Evolutionary conservation across 2,888 invertebrate species (phyloP).

Genomic region (Drosophila aldrichi): DNA sequence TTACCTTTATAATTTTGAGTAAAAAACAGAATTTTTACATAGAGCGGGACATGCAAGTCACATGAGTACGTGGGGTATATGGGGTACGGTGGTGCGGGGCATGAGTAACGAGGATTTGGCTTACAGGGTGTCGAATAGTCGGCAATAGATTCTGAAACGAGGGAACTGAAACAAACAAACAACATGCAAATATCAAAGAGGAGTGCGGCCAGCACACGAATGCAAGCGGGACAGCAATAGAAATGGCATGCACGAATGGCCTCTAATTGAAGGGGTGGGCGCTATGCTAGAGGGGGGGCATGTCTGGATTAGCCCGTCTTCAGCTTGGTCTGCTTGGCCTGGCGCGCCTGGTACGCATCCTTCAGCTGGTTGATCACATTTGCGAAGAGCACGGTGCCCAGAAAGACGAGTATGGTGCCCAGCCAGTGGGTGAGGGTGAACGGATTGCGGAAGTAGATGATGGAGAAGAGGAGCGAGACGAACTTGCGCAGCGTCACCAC

Average conservation of each 20-base stretch:
- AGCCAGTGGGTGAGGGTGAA: conserved; percentile 97
- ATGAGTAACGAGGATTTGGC: not conserved
- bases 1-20: conserved; percentile 16
- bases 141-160: not conserved
- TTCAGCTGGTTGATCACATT: conserved; percentile 88
- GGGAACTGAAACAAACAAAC: not conserved
- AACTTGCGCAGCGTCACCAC: conserved; percentile 98
- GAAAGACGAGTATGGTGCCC: conserved; percentile 95
- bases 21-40: conserved; percentile 11
- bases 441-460: conserved; percentile 95
- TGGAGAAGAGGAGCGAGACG: conserved; percentile 96
- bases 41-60: not conserved
- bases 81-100: too few species aligned
- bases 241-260: conserved; percentile 23
- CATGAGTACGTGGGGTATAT: not conserved
- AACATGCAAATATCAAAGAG: not conserved
- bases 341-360: conserved; percentile 55
- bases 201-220: not conserved
- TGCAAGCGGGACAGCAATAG: conserved; percentile 21
- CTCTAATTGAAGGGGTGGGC: not conserved
- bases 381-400: conserved; percentile 96
- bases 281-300: not conserved
- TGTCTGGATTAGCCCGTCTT: conserved; percentile 36
- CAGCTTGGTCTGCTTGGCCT: conserved; percentile 26
- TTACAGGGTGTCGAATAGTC: conserved; percentile 10